phyloP scores from a whole-genome alignment of 2,113 vertebrate species.

The Dromaius novaehollandiae region DNA sequence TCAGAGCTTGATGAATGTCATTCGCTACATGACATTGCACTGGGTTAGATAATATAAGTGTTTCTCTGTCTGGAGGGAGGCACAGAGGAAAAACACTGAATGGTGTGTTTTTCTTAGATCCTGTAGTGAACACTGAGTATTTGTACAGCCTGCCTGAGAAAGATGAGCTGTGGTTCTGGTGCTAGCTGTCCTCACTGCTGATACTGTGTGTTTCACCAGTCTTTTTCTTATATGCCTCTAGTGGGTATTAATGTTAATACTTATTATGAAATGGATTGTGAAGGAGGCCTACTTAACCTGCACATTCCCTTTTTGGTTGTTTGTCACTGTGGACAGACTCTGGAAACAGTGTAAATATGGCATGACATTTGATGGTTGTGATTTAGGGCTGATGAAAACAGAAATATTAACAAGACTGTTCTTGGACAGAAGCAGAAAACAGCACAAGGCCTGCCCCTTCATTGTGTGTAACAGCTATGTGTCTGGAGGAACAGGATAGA shows the following conservation, averaged over 20 bases:
- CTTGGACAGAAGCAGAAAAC: neutral
- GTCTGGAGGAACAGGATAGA: neutral
- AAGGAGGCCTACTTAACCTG: neutral
- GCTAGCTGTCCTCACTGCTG: neutral
- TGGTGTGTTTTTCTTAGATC: neutral
- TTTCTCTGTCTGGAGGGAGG: neutral
- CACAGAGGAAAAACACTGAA: neutral
- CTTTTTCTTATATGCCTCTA: neutral
- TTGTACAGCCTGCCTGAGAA: neutral
- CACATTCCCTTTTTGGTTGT: neutral
- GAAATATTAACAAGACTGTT: neutral
- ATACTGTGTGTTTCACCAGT: neutral
- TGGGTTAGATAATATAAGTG: neutral
- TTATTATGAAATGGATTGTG: neutral
- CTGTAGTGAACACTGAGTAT: neutral
- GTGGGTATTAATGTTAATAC: neutral
- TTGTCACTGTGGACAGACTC: neutral
- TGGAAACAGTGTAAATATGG: neutral
- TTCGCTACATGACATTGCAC: neutral
- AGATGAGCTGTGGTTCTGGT: neutral
- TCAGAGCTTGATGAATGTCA: neutral
- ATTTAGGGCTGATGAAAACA: neutral
- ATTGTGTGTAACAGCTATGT: neutral
- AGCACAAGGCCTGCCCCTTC: accelerated
- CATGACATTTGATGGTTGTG: neutral